Base-by-base conservation (phyloP, 2,797 vertebrate species). In the Psittacula derbiana region DNA sequence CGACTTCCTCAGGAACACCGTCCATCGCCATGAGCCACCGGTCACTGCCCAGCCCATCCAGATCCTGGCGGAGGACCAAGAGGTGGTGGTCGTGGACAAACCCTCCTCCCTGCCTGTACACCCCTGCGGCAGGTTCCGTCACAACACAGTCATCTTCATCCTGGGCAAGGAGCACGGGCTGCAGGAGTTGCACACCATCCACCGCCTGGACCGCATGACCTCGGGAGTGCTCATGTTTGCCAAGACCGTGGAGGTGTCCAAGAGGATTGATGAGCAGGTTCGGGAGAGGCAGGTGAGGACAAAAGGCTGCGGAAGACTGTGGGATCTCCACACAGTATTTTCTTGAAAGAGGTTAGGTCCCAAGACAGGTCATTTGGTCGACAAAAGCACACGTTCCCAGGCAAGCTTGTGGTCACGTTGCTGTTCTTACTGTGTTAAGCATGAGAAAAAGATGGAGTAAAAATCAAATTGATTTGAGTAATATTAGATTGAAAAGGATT, bases 61-160 rank as follows among this genome's bases (percentile, higher is more conserved):
- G 75, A 95, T 99, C 57, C 95, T 99, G 86, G 98, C 97, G 16
- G 98, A 99, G 78, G 97, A 99, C 0, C 98, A 99, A 2, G 98
- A 99, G 40, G 97, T 99, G 83, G 98, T 99, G 8, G 99, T 99
- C 40, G 98, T 99, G 23, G 98, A 99, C 96, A 99, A 99, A 78
- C 99, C 99, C 0, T 98, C 99, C 21, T 99, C 99, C 8, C 98
- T 99, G 76, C 99, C 99, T 0, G 99, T 99, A 5, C 99, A 99
- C 57, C 99, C 99, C 6, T 99, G 99, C 1, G 99, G 99, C 33
- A 98, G 99, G n/a, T 99, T 99, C 96, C 98, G 99, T 27, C 99
- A 99, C 98, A 99, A 99, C 98, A 99, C 99, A 0, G 98, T 99
- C 80, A 99, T 99, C 94, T 99, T 99, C 97, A 99, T 99, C 94